A percentile compares a stretch with the other conserved stretches of the same genome.
Conservation (phyloP, 2,888 invertebrate species). For the Nebria salina region DNA sequence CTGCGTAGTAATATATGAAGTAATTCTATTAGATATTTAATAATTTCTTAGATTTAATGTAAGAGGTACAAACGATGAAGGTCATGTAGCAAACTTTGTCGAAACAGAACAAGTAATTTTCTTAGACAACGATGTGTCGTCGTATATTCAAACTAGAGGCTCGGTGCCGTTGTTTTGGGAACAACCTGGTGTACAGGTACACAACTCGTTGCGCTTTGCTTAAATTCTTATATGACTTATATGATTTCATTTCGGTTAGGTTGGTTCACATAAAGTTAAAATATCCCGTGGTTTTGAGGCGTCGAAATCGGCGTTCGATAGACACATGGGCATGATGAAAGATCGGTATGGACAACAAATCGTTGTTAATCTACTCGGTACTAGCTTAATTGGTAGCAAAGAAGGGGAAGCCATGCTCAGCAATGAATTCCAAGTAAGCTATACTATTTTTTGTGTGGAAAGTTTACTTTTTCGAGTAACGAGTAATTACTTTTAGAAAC, state of each 20-base stretch:
- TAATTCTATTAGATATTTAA: background rate
- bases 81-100: slow-evolving; percentile 99
- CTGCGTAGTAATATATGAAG: background rate
- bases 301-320: slow-evolving; percentile 91
- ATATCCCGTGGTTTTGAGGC: slow-evolving; percentile 96
- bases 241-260: slow-evolving; percentile 62
- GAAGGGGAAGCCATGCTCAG: slow-evolving; percentile 97
- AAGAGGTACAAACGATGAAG: slow-evolving; percentile 98
- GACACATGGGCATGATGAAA: slow-evolving; percentile 87
- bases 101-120: slow-evolving; percentile 98
- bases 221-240: background rate
- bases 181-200: slow-evolving; percentile 92
- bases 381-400: slow-evolving; percentile 90
- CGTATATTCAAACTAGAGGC: slow-evolving; percentile 92
- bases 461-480: too few relatives aligned
- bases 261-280: slow-evolving; percentile 98
- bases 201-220: background rate
- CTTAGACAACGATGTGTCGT: slow-evolving; percentile 89
- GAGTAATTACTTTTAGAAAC: slow-evolving; percentile 65
- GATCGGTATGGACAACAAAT: slow-evolving; percentile 91
- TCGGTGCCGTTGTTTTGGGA: slow-evolving; percentile 99
- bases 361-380: slow-evolving; percentile 92
- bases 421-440: slow-evolving; percentile 82
- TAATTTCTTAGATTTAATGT: slow-evolving; percentile 84
- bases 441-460: too few relatives aligned